phyloP scores from a whole-genome alignment of 2,888 invertebrate species.

The Sminthurides aquaticus region DNA sequence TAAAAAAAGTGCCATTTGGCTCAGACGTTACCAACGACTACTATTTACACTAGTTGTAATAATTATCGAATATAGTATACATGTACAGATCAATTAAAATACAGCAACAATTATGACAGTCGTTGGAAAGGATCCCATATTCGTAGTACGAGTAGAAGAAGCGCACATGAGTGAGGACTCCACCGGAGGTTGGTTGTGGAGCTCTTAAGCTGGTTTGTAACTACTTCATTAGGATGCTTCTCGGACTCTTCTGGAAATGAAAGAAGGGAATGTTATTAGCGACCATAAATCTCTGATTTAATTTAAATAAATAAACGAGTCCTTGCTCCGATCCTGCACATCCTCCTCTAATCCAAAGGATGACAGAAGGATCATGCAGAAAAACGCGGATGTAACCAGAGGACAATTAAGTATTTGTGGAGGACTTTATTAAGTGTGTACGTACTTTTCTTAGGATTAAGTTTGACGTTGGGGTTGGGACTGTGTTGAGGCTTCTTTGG shows the following conservation, averaged over 20 bases:
- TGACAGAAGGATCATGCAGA: no score
- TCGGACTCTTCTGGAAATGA: slow-evolving; percentile 66
- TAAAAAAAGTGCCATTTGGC: background rate
- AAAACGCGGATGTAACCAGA: no score
- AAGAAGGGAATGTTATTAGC: slow-evolving; percentile 34
- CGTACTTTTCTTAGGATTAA: slow-evolving; percentile 61
- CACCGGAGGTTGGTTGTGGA: slow-evolving; percentile 8
- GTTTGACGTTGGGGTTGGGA: slow-evolving; percentile 49
- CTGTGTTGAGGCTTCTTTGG: slow-evolving; percentile 43
- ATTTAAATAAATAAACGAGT: no score
- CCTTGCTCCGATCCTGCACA: no score
- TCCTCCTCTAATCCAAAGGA: no score
- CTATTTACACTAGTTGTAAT: background rate
- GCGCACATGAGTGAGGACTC: slow-evolving; percentile 20
- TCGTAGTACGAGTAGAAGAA: slow-evolving; percentile 23
- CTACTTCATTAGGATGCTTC: slow-evolving; percentile 83
- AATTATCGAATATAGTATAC: background rate
- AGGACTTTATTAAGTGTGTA: no score
- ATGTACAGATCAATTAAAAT: background rate
- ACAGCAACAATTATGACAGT: slow-evolving; percentile 17
- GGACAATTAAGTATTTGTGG: no score
- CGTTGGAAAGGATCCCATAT: slow-evolving; percentile 28
- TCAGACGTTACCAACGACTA: background rate
- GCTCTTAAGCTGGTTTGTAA: slow-evolving; percentile 76
- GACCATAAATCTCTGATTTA: background rate